phyloP scores from a whole-genome alignment of 1,140 invertebrate genomes.

The Drepana arcuata region DNA sequence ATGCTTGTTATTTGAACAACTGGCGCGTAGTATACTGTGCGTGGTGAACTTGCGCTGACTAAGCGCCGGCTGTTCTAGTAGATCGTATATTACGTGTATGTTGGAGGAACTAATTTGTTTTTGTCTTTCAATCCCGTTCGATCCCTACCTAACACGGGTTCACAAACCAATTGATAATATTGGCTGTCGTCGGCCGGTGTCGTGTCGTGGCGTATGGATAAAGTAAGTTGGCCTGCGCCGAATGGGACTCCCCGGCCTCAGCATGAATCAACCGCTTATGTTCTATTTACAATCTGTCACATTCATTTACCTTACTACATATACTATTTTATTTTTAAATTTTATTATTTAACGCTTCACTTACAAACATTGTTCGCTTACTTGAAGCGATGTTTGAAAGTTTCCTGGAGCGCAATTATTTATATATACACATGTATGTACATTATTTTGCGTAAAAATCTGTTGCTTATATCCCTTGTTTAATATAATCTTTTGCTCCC shows the following conservation, averaged over 20 bases:
- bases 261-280: too few species aligned
- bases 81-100: slow-evolving; percentile 29
- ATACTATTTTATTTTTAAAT: neutral
- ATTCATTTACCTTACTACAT: neutral
- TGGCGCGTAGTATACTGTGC: slow-evolving; percentile 11
- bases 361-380: slow-evolving; percentile 1
- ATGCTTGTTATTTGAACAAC: slow-evolving; percentile 14
- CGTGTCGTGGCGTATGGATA: slow-evolving; percentile 19
- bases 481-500: slow-evolving; percentile 62
- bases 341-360: neutral
- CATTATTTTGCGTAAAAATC: too few species aligned
- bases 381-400: too few species aligned
- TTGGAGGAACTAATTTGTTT: slow-evolving; percentile 66
- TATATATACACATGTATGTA: too few species aligned
- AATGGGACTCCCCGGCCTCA: too few species aligned
- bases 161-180: slow-evolving; percentile 42
- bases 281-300: slow-evolving; percentile 1
- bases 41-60: slow-evolving; percentile 9
- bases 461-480: too few species aligned
- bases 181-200: slow-evolving; percentile 39
- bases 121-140: slow-evolving; percentile 55
- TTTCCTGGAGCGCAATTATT: too few species aligned
- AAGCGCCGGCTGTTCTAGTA: slow-evolving; percentile 25
- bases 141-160: slow-evolving; percentile 60
- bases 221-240: too few species aligned